These are phyloP conservation scores for Hyles vespertilio DNA, from an alignment of 1,140 invertebrate species.

Conservation along the genomic window DNA sequence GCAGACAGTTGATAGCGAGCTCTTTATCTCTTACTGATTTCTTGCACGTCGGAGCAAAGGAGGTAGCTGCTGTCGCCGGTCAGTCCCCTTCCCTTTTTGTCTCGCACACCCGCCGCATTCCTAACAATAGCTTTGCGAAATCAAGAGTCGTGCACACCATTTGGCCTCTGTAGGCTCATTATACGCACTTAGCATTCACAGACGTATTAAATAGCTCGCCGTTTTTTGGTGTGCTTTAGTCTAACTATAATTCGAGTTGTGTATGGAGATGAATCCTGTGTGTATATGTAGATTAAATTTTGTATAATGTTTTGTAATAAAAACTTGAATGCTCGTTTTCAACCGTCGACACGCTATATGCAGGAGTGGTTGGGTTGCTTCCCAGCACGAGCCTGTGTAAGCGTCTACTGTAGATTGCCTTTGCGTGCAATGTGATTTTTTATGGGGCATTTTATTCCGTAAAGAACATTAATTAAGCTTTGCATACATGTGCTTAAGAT, in stretches of 20 bases:
- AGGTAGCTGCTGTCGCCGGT: conserved; percentile 77
- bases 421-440: neutral
- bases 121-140: conserved; percentile 56
- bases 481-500: no score
- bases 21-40: conserved; percentile 91
- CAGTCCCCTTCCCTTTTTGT: conserved; percentile 40
- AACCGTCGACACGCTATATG: conserved; percentile 19
- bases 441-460: no score
- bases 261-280: no score
- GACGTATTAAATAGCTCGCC: no score
- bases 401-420: neutral
- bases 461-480: no score
- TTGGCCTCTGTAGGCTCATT: conserved; percentile 1
- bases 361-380: conserved; percentile 23
- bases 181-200: conserved; percentile 4
- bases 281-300: no score
- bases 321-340: no score
- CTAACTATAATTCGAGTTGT: conserved; percentile 6
- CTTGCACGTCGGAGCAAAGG: conserved; percentile 83
- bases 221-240: no score
- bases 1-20: conserved; percentile 90
- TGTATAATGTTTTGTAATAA: no score
- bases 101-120: conserved; percentile 35
- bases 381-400: neutral
- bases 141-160: conserved; percentile 26